Base-by-base conservation (phyloP, 1,140 invertebrate genomes). In the Neodiprion fabricii region DNA sequence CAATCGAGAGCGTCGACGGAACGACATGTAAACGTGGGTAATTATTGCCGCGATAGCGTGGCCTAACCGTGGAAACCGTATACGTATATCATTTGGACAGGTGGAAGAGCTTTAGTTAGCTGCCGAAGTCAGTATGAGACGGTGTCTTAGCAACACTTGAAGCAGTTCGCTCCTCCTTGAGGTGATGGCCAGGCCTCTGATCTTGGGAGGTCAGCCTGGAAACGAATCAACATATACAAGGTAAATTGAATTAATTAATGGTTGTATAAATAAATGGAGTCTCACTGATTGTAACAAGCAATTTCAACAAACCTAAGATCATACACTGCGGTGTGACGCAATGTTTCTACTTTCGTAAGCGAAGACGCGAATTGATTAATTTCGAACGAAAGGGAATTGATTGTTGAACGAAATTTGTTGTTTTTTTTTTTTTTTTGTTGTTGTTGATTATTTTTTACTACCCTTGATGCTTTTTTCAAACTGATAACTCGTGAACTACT, bases 31-130 rank as follows among this genome's bases (percentile, higher is more conserved):
- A 80, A 80, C 80, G 78, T 53, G 50, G 50, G 82, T 85, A 85
- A 85, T 85, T 85, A 85, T 81, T 77, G 74, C 79, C 71, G 80
- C 76, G 83, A 85, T 85, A 84, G 79, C 79, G 79, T 81, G 74
- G 79, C n/a, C 9, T 77, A 75, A 76, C 80, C 80, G 79, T 80
- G 75, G 80, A 79, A 84, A 84, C 82, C 80, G 80, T 83, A 83
- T 53, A 53, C 9, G 50, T 53, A 53, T 80, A 75, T 81, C 82
- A 85, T 82, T 81, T 80, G 72, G 78, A 79, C 82, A 84, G 84
- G 83, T 85, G 82, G 76, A 81, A 77, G 74, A 49, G 70, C 9
- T 53, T 53, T 53, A 53, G 50, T 53, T 53, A 53, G 50, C 50
- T 53, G 9, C 17, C 17, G 17, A 53, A 53, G 50, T 10, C 50